A percentile compares a stretch with the other conserved stretches of the same genome.
These are phyloP conservation scores for Sebastes taczanowskii DNA, from an alignment of 2,797 vertebrate genomes.

Conservation along the genomic window DNA sequence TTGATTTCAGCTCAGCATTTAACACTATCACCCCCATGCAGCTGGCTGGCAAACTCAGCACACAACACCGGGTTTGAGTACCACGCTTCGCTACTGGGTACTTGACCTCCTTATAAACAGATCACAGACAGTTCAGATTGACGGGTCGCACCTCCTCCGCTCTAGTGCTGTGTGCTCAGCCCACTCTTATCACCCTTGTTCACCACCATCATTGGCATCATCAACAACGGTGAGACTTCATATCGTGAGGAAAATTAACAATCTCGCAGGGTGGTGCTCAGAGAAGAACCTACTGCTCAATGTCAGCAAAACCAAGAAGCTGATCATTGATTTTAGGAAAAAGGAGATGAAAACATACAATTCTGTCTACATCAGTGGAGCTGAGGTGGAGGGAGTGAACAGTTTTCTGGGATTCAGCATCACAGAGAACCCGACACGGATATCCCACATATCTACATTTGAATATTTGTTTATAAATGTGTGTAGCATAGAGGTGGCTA, in stretches of 20 bases:
- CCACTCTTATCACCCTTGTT: neutral
- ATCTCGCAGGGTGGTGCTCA: neutral
- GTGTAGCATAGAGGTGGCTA: neutral
- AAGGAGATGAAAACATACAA: neutral
- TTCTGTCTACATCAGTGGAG: neutral
- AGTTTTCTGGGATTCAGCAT: neutral
- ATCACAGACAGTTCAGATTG: neutral
- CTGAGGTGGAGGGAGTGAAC: neutral
- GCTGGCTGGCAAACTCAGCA: neutral
- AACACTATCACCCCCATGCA: neutral
- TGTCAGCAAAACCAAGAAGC: neutral
- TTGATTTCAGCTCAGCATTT: neutral
- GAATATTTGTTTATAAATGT: neutral
- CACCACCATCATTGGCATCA: neutral
- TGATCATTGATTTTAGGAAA: neutral
- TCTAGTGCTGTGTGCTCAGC: neutral
- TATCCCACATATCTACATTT: neutral
- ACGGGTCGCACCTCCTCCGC: neutral
- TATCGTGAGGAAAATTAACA: neutral
- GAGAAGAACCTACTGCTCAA: neutral
- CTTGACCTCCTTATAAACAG: neutral
- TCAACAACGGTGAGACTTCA: neutral
- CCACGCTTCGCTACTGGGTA: neutral
- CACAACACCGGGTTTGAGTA: neutral
- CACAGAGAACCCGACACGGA: rapidly evolving